Percentiles rank a stretch among this genome's conserved stretches.
phyloP scores from a whole-genome alignment of 2,113 vertebrate species.

The Eptesicus fuscus region DNA sequence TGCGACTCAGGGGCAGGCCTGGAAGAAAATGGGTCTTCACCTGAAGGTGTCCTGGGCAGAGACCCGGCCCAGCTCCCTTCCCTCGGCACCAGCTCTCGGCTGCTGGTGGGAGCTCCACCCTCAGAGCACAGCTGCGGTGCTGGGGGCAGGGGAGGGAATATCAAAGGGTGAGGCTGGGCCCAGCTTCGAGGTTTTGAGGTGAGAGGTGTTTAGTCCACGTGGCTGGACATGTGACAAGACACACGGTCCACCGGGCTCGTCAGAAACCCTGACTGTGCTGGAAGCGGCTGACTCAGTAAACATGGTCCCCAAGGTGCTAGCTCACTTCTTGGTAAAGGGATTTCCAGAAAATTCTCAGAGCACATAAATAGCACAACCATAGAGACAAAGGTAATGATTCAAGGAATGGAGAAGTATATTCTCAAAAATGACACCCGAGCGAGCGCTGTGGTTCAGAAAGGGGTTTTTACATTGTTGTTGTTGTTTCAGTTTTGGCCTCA shows the following conservation, averaged over 20 bases:
- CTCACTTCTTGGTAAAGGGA: slow-evolving; percentile 62
- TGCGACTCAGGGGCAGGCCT: background rate
- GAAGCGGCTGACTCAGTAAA: background rate
- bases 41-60: background rate
- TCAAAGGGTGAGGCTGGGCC: background rate
- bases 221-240: background rate
- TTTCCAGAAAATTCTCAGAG: slow-evolving; percentile 51
- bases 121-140: background rate
- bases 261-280: background rate
- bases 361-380: slow-evolving; percentile 44
- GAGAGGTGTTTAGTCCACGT: background rate
- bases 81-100: background rate
- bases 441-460: slow-evolving; percentile 59
- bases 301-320: background rate
- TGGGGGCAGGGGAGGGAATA: background rate
- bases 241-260: background rate
- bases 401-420: slow-evolving; percentile 71
- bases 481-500: slow-evolving; percentile 69
- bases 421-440: slow-evolving; percentile 63
- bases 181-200: background rate
- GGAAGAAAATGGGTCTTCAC: background rate
- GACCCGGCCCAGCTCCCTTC: background rate
- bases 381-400: slow-evolving; percentile 50
- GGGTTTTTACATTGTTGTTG: slow-evolving; percentile 49
- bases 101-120: background rate